Evolutionary conservation across 2,797 vertebrate species (phyloP), one percentile per base, ranked within the genome.

Genomic region (Taenioides sp.): DNA sequence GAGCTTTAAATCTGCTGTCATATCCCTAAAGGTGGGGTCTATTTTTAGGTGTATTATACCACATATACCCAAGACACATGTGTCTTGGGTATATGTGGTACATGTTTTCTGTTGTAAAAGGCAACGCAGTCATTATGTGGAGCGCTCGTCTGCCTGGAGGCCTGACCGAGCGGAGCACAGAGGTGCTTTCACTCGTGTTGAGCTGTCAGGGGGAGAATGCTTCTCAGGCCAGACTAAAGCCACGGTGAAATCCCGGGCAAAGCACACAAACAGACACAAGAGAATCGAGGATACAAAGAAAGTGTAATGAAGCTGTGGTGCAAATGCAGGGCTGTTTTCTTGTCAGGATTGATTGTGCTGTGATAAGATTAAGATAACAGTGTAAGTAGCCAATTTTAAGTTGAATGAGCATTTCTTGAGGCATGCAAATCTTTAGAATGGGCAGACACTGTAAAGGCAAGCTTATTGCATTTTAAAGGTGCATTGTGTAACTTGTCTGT

Each of bases 251-350:
- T 64, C 73, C 70, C 64, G 14, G 66, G 1, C 57, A 70, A 54
- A 25, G 68, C 34, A 72, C 43, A 47, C 65, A 7, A 54, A 73
- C 28, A 65, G 25, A 71, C 70, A 28, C 79, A 77, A 73, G 75
- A 54, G 69, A 86, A 80, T 73, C 63, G 18, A 82, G 62, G 59
- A 40, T 84, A 73, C 72, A 82, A 79, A 73, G 63, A 84, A 80
- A 75, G 70, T 79, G 77, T 70, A 64, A 23, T 43, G 62, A 23
- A 79, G 78, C 84, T 70, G 71, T 76, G 89, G 92, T 93, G 86
- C 90, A 85, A 5, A 93, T 93, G 89, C 91, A 81, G 87, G 92
- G 1, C 9, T 72, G 71, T 75, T 65, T 71, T 80, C 77, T 72
- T 66, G 82, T 86, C 73, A 71, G 77, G 25, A 54, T 67, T 78